Percentiles rank a stretch among this genome's conserved stretches.
Conservation (phyloP, 2,888 invertebrate species). For the Hybos culiciformis region DNA sequence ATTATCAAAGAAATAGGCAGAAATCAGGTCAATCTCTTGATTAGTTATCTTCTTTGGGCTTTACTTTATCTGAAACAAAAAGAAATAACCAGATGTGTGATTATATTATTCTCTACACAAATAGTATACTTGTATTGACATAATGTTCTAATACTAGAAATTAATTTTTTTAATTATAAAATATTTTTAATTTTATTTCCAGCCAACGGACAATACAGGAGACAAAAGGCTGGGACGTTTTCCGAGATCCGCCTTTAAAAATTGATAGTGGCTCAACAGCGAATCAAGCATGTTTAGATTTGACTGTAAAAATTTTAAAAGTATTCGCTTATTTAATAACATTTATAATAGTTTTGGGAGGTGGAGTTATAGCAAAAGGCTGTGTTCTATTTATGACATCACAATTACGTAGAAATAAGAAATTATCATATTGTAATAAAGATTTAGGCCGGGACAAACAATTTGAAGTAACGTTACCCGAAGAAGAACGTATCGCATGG, state of each 20-base stretch:
- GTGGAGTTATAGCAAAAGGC: slow-evolving; percentile 79
- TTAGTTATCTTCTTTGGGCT: too few species aligned
- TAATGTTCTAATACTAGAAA: neutral
- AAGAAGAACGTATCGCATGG: slow-evolving; percentile 80
- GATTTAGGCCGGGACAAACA: slow-evolving; percentile 74
- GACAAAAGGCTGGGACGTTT: slow-evolving; percentile 95
- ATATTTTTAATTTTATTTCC: slow-evolving; percentile 10
- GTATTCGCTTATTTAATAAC: slow-evolving; percentile 73
- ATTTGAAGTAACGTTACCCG: slow-evolving; percentile 66
- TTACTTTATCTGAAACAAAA: too few species aligned
- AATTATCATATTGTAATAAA: slow-evolving; percentile 68
- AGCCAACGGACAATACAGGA: slow-evolving; percentile 73
- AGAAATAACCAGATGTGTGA: too few species aligned
- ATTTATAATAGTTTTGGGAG: slow-evolving; percentile 69
- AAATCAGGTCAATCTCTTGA: too few species aligned
- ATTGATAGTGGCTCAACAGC: slow-evolving; percentile 81
- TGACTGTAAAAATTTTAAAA: slow-evolving; percentile 72
- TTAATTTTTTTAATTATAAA: neutral
- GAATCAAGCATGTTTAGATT: slow-evolving; percentile 71
- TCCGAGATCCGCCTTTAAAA: slow-evolving; percentile 80
- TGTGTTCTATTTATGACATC: slow-evolving; percentile 86
- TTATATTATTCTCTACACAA: too few species aligned
- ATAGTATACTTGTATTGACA: too few species aligned
- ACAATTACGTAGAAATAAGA: slow-evolving; percentile 63
- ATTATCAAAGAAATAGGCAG: too few species aligned